Evolutionary conservation across 2,797 vertebrate species (phyloP).

Genomic region (Danio tinwini): DNA sequence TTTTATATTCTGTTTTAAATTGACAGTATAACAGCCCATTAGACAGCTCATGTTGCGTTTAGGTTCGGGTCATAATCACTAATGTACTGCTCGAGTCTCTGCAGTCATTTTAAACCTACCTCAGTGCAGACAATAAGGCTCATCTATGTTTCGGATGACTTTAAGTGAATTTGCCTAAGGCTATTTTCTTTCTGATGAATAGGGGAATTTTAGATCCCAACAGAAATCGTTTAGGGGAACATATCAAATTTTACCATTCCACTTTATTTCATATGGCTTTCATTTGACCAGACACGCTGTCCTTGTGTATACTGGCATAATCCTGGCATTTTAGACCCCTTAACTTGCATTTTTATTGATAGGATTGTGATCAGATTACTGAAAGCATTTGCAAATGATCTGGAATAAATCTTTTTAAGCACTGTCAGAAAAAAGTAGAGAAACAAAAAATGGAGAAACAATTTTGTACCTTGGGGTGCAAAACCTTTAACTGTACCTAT

Average conservation of each 20-base stretch:
- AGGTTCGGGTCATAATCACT: conserved; percentile 73
- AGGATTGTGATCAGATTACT: not conserved
- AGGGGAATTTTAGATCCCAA: conserved; percentile 63
- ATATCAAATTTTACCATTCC: not conserved
- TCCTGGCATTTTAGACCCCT: conserved; percentile 7
- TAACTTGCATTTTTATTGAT: not conserved
- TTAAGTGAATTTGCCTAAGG: conserved; percentile 64
- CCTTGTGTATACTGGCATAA: conserved; percentile 1
- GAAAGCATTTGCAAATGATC: not conserved
- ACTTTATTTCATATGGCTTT: not conserved
- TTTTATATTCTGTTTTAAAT: conserved; percentile 55
- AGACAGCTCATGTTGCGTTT: conserved; percentile 54
- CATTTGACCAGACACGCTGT: not conserved
- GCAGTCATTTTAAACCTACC: conserved; percentile 73
- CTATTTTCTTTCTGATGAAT: conserved; percentile 62
- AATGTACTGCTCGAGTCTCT: conserved; percentile 58
- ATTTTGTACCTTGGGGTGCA: too few relatives aligned
- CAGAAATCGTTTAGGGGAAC: conserved; percentile 3
- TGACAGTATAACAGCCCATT: conserved; percentile 55
- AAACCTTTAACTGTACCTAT: too few relatives aligned
- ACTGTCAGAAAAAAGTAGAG: too few relatives aligned
- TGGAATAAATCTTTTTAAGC: not conserved
- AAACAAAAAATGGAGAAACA: too few relatives aligned
- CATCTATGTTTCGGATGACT: conserved; percentile 62
- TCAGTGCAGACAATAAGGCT: conserved; percentile 66